Base-by-base conservation (phyloP, 2,888 invertebrate genomes). In the Tenthredo distinguenda region DNA sequence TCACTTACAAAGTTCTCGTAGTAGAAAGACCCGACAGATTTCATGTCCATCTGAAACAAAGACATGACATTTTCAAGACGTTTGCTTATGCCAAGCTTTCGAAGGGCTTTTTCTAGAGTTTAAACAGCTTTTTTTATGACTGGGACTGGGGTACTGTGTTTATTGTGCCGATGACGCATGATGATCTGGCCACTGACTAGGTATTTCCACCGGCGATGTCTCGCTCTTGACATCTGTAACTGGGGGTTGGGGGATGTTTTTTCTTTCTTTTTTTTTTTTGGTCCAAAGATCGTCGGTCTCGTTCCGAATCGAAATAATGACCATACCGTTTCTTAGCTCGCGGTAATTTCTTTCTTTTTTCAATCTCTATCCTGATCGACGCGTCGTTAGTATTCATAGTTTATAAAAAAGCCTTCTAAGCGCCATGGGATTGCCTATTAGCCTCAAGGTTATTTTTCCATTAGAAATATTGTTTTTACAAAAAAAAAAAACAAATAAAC, bases 1-100 rank as follows among this genome's bases (percentile, higher is more conserved):
- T 95, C 96, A 98, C 98, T 98, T 97, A 98, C 98, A 96, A 98
- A 98, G 96, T 97, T 98, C 95, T 98, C 98, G 96, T 98, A 98
- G 96, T 98, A 98, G 97, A 97, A 97, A 94, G 97, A 97, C 95
- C 98, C 98, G 96, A 98, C 97, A 95, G 97, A 97, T 96, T 98
- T 98, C 97, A 98, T 97, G 96, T 98, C 98, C 98, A 98, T 98
- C 98, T 98, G 97, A 95, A 97, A 97, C 94, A 94, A 92, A 94
- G 92, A 94, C 91, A 93, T 91, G 91, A 92, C 91, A 58, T 58
- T 58, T 81, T 81, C 58, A 81, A 62, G 62, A 37, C n/a, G 7
- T 81, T 81, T 12, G 50, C 50, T 26, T 21, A 37, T 37, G 37
- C 15, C 37, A 40, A 40, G 72, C 9, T 18, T 26, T 72, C 47